Conservation (phyloP, 2,888 invertebrate species). For the Tetragnatha montana region DNA sequence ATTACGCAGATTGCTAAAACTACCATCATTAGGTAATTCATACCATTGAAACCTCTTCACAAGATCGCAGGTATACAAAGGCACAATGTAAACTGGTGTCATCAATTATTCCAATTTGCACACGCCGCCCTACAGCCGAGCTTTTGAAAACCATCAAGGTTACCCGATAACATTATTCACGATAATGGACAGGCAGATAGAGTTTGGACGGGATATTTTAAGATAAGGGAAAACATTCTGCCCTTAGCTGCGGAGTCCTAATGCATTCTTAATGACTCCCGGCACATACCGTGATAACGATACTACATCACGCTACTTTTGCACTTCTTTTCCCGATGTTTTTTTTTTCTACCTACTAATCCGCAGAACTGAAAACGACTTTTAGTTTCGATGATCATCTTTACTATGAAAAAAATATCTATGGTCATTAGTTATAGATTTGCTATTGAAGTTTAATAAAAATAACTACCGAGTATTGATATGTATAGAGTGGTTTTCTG, state of each 20-base stretch:
- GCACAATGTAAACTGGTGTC: not conserved
- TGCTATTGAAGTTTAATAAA: not conserved
- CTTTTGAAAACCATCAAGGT: not conserved
- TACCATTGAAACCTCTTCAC: not conserved
- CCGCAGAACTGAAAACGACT: not conserved
- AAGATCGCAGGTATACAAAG: not conserved
- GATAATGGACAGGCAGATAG: not conserved
- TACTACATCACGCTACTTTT: slow-evolving; percentile 5
- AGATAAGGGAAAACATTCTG: not conserved
- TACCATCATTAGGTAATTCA: not conserved
- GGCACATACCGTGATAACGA: slow-evolving; percentile 16
- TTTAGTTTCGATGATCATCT: not conserved
- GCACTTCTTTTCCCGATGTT: not conserved
- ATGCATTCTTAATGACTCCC: slow-evolving; percentile 20
- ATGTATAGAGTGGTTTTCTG: not conserved
- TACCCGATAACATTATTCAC: not conserved
- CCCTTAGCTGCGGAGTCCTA: not conserved
- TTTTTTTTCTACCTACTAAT: not conserved
- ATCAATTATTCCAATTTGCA: slow-evolving; percentile 1
- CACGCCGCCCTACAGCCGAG: not conserved
- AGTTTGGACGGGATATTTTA: not conserved
- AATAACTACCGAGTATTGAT: not conserved
- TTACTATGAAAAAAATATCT: not conserved
- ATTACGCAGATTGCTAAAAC: not conserved
- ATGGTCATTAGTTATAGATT: not conserved